Percentiles rank a stretch among this genome's conserved stretches.
These are phyloP conservation scores for Diogma glabrata DNA, from an alignment of 2,888 invertebrate species.

Conservation along the genomic window DNA sequence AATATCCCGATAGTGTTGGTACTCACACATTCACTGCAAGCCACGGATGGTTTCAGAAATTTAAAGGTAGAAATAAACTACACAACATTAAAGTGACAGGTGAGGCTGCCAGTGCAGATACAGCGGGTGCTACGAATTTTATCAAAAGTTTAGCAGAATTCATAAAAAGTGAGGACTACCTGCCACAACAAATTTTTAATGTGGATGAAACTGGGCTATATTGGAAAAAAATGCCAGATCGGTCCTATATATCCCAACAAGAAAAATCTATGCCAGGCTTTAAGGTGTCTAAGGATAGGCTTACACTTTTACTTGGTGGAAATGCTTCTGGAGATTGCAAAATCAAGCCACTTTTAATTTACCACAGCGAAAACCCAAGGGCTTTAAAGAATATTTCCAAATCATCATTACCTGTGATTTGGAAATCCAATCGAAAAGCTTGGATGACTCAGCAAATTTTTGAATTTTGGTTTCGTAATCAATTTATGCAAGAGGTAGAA, in stretches of 20 bases:
- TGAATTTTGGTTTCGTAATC: not conserved
- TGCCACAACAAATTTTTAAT: no score
- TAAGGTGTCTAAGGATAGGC: no score
- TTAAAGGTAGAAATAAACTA: not conserved
- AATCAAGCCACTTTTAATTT: not conserved
- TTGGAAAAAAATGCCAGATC: no score
- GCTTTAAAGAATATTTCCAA: not conserved
- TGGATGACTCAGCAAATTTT: slow-evolving; percentile 1
- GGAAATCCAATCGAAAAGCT: not conserved
- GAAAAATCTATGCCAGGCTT: slow-evolving; percentile 4
- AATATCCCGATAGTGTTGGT: not conserved
- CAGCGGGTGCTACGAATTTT: no score
- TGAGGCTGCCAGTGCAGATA: no score
- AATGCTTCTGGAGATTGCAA: not conserved
- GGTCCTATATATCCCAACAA: not conserved
- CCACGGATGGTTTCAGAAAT: not conserved
- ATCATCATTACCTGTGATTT: not conserved
- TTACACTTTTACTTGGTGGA: no score
- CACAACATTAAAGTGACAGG: no score
- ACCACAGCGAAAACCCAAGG: not conserved
- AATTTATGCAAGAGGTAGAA: no score
- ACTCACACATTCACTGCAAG: not conserved
- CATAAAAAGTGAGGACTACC: not conserved
- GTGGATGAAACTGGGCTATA: no score
- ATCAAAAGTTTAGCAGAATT: no score